Evolutionary conservation across 2,888 invertebrate genomes (phyloP), one percentile per base, ranked within the genome.

Genomic region (Lagria hirta): DNA sequence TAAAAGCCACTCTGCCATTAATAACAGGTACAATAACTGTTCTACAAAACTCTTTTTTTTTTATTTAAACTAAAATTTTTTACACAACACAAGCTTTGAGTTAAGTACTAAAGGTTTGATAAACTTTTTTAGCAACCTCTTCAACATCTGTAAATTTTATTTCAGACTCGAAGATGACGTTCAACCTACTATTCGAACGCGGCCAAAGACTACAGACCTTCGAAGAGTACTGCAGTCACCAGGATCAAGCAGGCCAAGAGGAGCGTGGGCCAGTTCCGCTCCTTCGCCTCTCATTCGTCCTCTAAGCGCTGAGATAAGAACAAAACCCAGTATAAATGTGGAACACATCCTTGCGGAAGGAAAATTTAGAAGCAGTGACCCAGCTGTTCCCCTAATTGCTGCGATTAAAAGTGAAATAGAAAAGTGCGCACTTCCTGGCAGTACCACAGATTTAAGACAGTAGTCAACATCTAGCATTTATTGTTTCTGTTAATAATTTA

Each of bases 301-400:
- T 0, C 60, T 83, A 28, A 84, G 83, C 60, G 84, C 84, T 0
- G 83, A 82, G 0, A 78, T 81, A 2, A 77, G 81, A 58, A 79
- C 80, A 45, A 60, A 65, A 24, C 75, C 75, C 38, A 72, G 67
- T 52, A 62, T 75, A 8, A 75, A 76, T 52, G 71, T 74, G 1
- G 72, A 71, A 11, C 73, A 82, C 11, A 73, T 84, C 22, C 62
- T 79, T 12, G 73, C 80, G 0, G 79, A 81, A 49, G 78, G 79
- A 3, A 73, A 73, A n/a, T 73, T 84, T 48, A 66, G 73, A 2
- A 73, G 77, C 0, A 77, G 78, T 32, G 84, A 89, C 67, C 86
- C 90, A 0, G 89, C 90, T 0, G 79, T 88, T 7, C 89, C 90
- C 0, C 76, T 91, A 14, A 90, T 92, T 57, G 82, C 85, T 26